Percentiles rank a stretch among this genome's conserved stretches.
Evolutionary conservation across 2,113 vertebrate species (phyloP).

Genomic region (Aplodontia rufa): DNA sequence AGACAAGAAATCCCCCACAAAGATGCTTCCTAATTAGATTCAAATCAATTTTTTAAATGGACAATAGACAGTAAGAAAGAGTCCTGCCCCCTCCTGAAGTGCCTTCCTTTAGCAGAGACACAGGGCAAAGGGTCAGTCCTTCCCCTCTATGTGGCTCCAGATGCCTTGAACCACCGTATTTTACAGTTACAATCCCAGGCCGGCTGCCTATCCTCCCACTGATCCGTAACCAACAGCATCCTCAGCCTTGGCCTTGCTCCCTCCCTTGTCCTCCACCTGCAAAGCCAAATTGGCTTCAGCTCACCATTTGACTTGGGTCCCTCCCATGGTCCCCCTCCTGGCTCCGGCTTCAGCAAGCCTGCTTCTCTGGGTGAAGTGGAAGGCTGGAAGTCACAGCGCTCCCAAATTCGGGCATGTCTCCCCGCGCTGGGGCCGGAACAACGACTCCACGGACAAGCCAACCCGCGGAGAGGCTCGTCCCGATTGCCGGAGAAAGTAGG

Average conservation of each 20-base stretch:
- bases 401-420: slow-evolving; percentile 71
- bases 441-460: slow-evolving; percentile 46
- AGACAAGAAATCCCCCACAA: background rate
- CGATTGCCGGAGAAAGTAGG: background rate
- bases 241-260: background rate
- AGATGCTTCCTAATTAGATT: background rate
- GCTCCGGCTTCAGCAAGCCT: slow-evolving; percentile 77
- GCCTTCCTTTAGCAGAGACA: background rate
- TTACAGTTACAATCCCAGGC: background rate
- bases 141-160: background rate
- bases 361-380: slow-evolving; percentile 58
- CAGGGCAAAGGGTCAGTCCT: background rate
- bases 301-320: slow-evolving; percentile 91
- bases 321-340: slow-evolving; percentile 86
- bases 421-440: slow-evolving; percentile 28
- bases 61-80: background rate
- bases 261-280: background rate
- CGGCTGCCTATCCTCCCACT: background rate
- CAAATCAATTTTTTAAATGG: background rate
- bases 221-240: background rate
- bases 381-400: slow-evolving; percentile 51
- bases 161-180: background rate
- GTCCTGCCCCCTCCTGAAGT: background rate
- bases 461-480: slow-evolving; percentile 10
- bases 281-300: slow-evolving; percentile 63